Evolutionary conservation across 2,888 invertebrate species (phyloP), one percentile per base, ranked within the genome.

Genomic region (Criorhina ranunculi): DNA sequence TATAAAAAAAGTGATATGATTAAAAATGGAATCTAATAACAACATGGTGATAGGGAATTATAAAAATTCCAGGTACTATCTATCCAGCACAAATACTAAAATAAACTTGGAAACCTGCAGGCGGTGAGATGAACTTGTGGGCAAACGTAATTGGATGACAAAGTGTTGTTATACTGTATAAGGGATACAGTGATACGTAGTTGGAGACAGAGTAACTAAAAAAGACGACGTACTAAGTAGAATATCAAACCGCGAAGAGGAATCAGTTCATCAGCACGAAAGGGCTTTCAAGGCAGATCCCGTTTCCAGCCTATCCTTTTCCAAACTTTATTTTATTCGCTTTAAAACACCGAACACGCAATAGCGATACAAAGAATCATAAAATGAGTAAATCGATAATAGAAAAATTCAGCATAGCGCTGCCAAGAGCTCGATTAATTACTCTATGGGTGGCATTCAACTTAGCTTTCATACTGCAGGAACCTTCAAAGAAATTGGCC

Each of bases 391-490:
- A 90, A 90, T 90, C 90, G 89, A 88, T 89, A 88, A 88, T 89
- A 88, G 89, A 91, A 87, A 90, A 89, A 86, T 86, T 90, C 87
- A 89, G 89, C 87, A 88, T 89, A 87, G 87, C 90, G 89, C 87
- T 89, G 87, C 90, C 91, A 87, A 89, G 89, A 80, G 90, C 90
- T 78, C 90, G 91, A 59, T 88, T 91, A 86, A 88, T 91, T 69
- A 91, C 91, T 86, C 89, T 92, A 81, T 92, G 92, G 92, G 89
- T 92, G 88, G 91, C 92, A 88, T 90, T 92, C 73, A 91, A 91
- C 87, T 87, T 92, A 89, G 92, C 91, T 87, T 89, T 92, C 88
- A 90, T 92, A 85, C 88, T 91, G 77, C 92, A 92, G 89, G 91
- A 91, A 88, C 90, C 91, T 87, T 88, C 89, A 70, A 91, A 89